Conservation (phyloP, 2,888 invertebrate species). For the Oscheius myriophilus region DNA sequence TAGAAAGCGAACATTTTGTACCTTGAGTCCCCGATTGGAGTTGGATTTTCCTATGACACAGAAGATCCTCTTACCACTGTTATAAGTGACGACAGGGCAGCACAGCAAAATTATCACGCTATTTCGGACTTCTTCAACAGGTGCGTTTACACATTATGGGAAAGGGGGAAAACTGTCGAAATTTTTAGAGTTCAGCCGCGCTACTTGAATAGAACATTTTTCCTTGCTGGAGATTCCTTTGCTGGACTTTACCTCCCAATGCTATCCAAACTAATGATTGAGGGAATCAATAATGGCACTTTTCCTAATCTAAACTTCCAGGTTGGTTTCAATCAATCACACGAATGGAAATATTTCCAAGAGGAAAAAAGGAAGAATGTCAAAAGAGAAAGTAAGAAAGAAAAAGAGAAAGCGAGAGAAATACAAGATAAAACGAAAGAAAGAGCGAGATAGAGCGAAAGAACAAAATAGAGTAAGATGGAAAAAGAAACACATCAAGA, state of each 20-base stretch:
- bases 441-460: too few relatives aligned
- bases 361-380: too few relatives aligned
- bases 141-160: conserved; percentile 59
- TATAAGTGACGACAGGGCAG: conserved; percentile 59
- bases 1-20: conserved; percentile 74
- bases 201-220: conserved; percentile 72
- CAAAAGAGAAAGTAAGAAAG: too few relatives aligned
- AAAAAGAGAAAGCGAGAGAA: too few relatives aligned
- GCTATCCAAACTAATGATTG: conserved; percentile 68
- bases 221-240: conserved; percentile 74
- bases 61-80: conserved; percentile 33
- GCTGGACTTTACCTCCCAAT: conserved; percentile 74
- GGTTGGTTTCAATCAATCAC: too few relatives aligned
- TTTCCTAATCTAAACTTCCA: conserved; percentile 60
- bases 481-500: too few relatives aligned
- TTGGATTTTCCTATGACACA: conserved; percentile 69
- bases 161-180: not conserved
- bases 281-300: conserved; percentile 52
- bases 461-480: too few relatives aligned
- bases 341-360: too few relatives aligned
- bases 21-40: conserved; percentile 73
- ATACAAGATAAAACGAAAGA: too few relatives aligned
- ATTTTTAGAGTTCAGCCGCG: conserved; percentile 69
- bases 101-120: conserved; percentile 73
- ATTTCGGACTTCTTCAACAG: conserved; percentile 73